Base-by-base conservation (phyloP, 2,797 vertebrate genomes). In the Catostomus latipinnis region DNA sequence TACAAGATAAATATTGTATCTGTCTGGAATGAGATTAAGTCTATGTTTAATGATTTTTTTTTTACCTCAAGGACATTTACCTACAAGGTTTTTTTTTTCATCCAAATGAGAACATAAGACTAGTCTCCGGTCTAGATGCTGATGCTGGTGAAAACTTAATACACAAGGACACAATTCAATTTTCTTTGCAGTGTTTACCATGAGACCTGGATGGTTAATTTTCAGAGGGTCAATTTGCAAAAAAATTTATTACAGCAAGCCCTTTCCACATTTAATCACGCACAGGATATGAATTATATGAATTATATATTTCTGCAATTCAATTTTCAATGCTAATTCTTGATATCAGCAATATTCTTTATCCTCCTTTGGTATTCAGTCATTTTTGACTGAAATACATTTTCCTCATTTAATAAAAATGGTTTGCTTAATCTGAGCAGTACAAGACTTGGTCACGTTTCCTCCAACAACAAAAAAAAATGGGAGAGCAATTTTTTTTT, bases 141-240 rank as follows among this genome's bases (percentile, higher is more conserved):
- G 52, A 10, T 11, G 11, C 16, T 63, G 18, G 18, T 60, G 3
- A 16, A 74, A 5, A 63, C 18, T 14, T 63, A n/a, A 14, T 14
- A 9, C 48, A 67, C 74, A 76, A 66, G 52, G 74, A 14, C 74
- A 76, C n/a, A 13, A 16, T 22, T 56, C 9, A 52, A 74, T 76
- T 52, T 46, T 66, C 73, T 8, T 56, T 54, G 34, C 73, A 75
- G 10, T 54, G 60, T 65, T 50, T 46, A 66, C 53, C 18, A 63
- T 16, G 43, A 63, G 60, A 52, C 48, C 7, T 13, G 8, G 58
- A 18, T 22, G 34, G 18, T 74, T 74, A 74, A 74, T 43, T 62
- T 49, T 14, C 72, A 52, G 60, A 11, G 60, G 58, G 12, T 6
- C 8, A 14, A 18, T 74, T 74, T 63, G 49, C 50, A n/a, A 52